Evolutionary conservation across 2,888 invertebrate species (phyloP).

Genomic region (Dichetophora obliterata): DNA sequence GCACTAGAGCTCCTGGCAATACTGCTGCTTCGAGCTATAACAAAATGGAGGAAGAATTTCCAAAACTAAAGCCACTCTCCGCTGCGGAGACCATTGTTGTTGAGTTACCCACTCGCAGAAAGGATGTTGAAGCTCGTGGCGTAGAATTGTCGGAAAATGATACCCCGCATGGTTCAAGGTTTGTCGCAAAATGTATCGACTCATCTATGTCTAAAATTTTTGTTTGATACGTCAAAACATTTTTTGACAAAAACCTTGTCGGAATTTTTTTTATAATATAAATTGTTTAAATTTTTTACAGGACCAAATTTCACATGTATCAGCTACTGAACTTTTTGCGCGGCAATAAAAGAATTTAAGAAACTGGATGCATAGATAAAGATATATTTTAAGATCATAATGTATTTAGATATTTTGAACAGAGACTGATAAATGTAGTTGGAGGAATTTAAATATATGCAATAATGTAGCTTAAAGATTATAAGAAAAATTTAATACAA

Average conservation of each 20-base stretch:
- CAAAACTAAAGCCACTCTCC: neutral
- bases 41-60: neutral
- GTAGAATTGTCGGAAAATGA: conserved; percentile 31
- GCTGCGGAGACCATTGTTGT: conserved; percentile 36
- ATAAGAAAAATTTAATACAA: too few species aligned
- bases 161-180: conserved; percentile 16
- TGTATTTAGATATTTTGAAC: neutral
- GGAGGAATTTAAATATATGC: neutral
- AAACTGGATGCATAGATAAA: neutral
- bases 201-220: neutral
- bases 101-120: conserved; percentile 45
- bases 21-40: neutral
- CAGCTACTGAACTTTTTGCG: conserved; percentile 47
- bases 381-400: neutral
- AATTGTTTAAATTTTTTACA: conserved; percentile 1
- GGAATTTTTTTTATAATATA: neutral
- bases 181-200: neutral
- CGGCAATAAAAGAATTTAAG: conserved; percentile 19
- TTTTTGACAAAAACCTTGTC: too few species aligned
- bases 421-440: conserved; percentile 30
- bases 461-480: too few species aligned
- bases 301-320: conserved; percentile 47
- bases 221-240: too few species aligned
- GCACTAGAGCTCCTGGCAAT: conserved; percentile 33
- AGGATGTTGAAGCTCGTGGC: conserved; percentile 41